Base-by-base conservation (phyloP, 2,113 vertebrate species). In the Mystacornis crossleyi region DNA sequence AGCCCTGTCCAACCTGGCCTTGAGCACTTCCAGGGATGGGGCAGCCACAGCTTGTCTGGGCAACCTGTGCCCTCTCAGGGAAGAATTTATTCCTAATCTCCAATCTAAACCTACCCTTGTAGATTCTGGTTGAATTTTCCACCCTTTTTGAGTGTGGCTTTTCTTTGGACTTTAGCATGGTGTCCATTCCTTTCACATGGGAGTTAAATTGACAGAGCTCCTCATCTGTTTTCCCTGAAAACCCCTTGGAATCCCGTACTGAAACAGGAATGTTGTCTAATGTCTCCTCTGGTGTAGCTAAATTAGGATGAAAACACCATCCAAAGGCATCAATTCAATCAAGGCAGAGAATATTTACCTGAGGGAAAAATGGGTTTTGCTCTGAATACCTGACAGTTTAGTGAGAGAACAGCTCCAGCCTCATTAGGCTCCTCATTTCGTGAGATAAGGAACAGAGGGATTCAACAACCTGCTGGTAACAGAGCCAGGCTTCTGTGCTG, bases 1-100 rank as follows among this genome's bases (percentile, higher is more conserved):
- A 74, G 10, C 11, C n/a, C 14, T 0, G 0, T 28, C 45, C 28
- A 58, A 2, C 36, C 26, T 14, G 54, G 19, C 38, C 24, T 34
- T n/a, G 29, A 0, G 7, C 7, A 12, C 7, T 53, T 53, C 23
- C 53, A 67, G 47, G 25, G 4, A 19, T 33, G 70, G 29, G 9
- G 4, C 24, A 69, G 8, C 40, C 40, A 26, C n/a, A 48, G 21
- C 20, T 82, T 33, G 29, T 61, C 38, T 31, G 47, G 20, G 24
- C 0, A 61, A 2, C 13, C 20, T 48, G 5, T 62, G 14, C 26
- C 31, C 54, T 47, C 31, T 6, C 25, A 55, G 25, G 25, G 40
- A 26, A 24, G 12, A 40, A 24, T 16, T 48, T 13, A 25, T 33
- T 19, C 34, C 70, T 21, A 28, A 16, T 13, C 42, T 34, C 31